A percentile compares a stretch with the other conserved stretches of the same genome.
These are phyloP conservation scores for Melipona quadrifasciata DNA, from an alignment of 1,140 invertebrate species.

Conservation along the genomic window DNA sequence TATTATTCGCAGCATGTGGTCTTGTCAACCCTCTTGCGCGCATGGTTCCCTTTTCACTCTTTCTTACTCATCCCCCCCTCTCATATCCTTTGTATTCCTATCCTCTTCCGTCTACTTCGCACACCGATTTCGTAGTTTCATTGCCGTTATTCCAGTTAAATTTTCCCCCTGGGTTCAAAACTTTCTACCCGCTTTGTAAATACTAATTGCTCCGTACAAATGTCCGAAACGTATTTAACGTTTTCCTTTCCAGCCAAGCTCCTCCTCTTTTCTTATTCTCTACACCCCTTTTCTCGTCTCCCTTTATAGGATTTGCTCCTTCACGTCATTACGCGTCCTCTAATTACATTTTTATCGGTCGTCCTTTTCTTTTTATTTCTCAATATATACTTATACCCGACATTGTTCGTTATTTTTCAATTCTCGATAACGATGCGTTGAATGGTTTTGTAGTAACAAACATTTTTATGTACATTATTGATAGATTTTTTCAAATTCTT, in stretches of 20 bases:
- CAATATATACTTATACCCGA: too few species aligned
- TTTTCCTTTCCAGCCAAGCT: slow-evolving; percentile 7
- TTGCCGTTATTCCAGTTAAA: slow-evolving; percentile 46
- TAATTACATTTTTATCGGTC: neutral
- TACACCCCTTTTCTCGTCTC: neutral
- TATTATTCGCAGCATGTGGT: slow-evolving; percentile 74
- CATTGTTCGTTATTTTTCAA: too few species aligned
- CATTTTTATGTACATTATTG: neutral
- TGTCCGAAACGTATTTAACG: slow-evolving; percentile 73
- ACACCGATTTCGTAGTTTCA: slow-evolving; percentile 45
- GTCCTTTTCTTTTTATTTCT: too few species aligned
- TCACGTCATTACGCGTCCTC: too few species aligned
- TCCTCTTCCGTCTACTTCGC: slow-evolving; percentile 29
- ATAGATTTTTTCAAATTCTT: neutral
- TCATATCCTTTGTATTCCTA: slow-evolving; percentile 25
- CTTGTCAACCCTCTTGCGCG: slow-evolving; percentile 62
- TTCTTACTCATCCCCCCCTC: slow-evolving; percentile 27
- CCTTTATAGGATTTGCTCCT: neutral
- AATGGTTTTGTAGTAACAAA: neutral
- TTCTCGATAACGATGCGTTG: too few species aligned
- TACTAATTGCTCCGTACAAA: slow-evolving; percentile 78
- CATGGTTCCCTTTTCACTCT: slow-evolving; percentile 41
- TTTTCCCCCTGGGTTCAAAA: slow-evolving; percentile 38
- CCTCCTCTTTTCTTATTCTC: neutral
- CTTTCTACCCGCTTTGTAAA: slow-evolving; percentile 73